Conservation (phyloP, 2,888 invertebrate genomes). For the Melanotus villosus region DNA sequence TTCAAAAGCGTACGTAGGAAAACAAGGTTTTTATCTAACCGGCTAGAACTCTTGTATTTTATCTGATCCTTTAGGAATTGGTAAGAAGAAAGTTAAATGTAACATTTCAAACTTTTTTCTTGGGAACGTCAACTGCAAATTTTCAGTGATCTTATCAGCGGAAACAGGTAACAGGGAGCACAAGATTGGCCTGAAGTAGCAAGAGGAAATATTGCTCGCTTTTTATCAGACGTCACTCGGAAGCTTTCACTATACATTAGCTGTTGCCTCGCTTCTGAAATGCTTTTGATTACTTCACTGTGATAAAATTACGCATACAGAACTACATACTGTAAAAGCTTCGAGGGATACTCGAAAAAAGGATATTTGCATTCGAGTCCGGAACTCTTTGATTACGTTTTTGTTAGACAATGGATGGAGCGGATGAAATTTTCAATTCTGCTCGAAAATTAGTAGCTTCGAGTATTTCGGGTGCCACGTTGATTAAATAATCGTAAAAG, state of each 20-base stretch:
- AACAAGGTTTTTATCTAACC: too few species aligned
- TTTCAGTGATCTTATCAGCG: slow-evolving; percentile 40
- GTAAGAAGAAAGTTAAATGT: slow-evolving; percentile 21
- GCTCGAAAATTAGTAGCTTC: background rate
- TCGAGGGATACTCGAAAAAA: background rate
- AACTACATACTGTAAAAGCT: slow-evolving; percentile 4
- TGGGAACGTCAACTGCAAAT: slow-evolving; percentile 38
- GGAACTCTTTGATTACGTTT: slow-evolving; percentile 1
- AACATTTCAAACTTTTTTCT: slow-evolving; percentile 31
- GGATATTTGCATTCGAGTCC: background rate
- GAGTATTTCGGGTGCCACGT: background rate
- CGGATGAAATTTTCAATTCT: background rate
- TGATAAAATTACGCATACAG: slow-evolving; percentile 22
- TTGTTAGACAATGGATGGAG: background rate
- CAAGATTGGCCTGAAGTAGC: slow-evolving; percentile 35
- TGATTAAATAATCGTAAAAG: too few species aligned
- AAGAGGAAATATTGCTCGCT: slow-evolving; percentile 37
- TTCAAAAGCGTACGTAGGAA: too few species aligned
- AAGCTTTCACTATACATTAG: slow-evolving; percentile 42
- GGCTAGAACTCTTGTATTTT: too few species aligned
- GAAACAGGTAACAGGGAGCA: slow-evolving; percentile 42
- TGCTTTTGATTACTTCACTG: slow-evolving; percentile 29
- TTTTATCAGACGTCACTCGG: slow-evolving; percentile 45
- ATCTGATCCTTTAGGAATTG: background rate
- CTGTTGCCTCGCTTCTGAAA: slow-evolving; percentile 26